Evolutionary conservation across 1,140 invertebrate genomes (phyloP), one percentile per base, ranked within the genome.

Genomic region (Chrysomallon squamiferum): DNA sequence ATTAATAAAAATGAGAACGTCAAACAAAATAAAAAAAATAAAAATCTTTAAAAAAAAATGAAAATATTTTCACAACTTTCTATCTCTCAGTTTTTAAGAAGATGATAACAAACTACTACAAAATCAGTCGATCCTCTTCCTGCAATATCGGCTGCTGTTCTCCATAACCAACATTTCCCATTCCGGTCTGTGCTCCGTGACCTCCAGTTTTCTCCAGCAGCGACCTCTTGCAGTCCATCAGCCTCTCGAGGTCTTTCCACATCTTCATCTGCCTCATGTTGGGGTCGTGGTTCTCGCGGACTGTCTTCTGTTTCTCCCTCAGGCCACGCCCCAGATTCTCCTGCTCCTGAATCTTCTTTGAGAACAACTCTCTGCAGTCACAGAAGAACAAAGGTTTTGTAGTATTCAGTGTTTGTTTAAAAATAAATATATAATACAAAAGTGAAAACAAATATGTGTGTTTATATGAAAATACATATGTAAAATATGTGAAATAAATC

Each of bases 221-320:
- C 58, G 78, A 69, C 54, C 76, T 71, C 68, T 88, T 88, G 58
- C 79, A 77, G 62, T 87, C 85, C 66, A 88, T 65, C 0, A 88
- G 73, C 29, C 78, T 72, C 61, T 88, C 80, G 7, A 92, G 75
- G 83, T 91, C 88, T 56, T 86, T 88, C 91, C 91, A 92, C 82
- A 91, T 88, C 69, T 88, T 87, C 63, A 88, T 88, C 83, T 92
- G 91, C 66, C 88, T 88, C 45, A 88, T 86, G 43, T 88, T 87
- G 43, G 86, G 82, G 9, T 84, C 78, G 47, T 89, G 87, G 52
- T 85, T 86, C 50, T 90, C 88, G 50, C 88, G 87, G 1, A 91
- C 84, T 43, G 79, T 77, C 74, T 89, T 90, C 77, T 91, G 89
- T 63, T 90, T 87, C 43, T 90, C 88, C 56, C 88, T 87, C 3